phyloP scores from a whole-genome alignment of 2,113 vertebrate genomes.

The Cyanoramphus novaezelandiae region DNA sequence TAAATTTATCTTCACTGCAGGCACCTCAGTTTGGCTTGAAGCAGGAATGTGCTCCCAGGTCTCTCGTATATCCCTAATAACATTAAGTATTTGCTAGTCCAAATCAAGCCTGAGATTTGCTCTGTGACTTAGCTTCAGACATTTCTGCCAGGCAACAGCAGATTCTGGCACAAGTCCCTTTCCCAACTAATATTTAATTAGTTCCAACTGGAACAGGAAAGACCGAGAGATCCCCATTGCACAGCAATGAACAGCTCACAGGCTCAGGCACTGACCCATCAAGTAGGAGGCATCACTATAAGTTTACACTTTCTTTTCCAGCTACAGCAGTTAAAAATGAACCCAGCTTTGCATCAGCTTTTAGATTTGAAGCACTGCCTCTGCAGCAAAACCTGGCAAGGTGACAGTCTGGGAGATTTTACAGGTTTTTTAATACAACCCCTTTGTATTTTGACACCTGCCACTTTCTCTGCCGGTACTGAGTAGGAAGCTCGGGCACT shows the following conservation, averaged over 20 bases:
- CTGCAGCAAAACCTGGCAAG: neutral
- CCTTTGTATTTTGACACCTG: neutral
- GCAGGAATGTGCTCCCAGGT: neutral
- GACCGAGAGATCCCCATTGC: neutral
- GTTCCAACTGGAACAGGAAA: neutral
- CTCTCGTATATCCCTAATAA: neutral
- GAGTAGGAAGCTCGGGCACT: neutral
- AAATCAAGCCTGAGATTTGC: neutral
- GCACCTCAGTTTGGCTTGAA: neutral
- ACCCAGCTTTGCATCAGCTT: neutral
- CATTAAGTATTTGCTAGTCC: neutral
- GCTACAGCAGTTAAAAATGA: neutral
- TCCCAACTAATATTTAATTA: neutral
- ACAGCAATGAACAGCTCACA: rapidly evolving
- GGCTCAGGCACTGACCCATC: neutral
- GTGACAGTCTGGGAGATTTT: neutral
- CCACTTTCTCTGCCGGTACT: neutral
- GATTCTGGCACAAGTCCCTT: neutral
- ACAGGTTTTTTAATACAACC: neutral
- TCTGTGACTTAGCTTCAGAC: neutral
- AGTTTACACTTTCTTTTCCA: neutral
- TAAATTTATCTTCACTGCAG: neutral
- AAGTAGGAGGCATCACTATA: neutral
- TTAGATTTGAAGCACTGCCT: neutral
- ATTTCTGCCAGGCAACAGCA: neutral